Percentiles rank a stretch among this genome's conserved stretches.
Evolutionary conservation across 2,888 invertebrate genomes (phyloP).

Genomic region (Pecten maximus): DNA sequence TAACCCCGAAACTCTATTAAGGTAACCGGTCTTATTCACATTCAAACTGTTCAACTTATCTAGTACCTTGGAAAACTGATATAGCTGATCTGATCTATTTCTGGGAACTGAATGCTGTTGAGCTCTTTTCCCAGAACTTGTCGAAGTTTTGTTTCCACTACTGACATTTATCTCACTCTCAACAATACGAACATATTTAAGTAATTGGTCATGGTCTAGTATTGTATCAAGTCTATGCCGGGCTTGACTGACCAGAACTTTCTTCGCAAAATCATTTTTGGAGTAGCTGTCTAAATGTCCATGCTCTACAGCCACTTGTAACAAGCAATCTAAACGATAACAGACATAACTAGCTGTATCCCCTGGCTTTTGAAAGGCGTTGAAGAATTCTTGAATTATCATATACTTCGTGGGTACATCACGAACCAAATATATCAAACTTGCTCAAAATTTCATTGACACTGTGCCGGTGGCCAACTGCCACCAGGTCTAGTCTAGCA

Average conservation of each 20-base stretch:
- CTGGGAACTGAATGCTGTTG: not conserved
- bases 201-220: slow-evolving; percentile 41
- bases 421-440: slow-evolving; percentile 45
- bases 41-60: slow-evolving; percentile 37
- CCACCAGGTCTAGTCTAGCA: slow-evolving; percentile 44
- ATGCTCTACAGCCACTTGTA: slow-evolving; percentile 48
- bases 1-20: not conserved
- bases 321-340: slow-evolving; percentile 47
- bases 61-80: slow-evolving; percentile 8
- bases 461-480: slow-evolving; percentile 44
- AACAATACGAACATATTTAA: slow-evolving; percentile 45
- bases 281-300: slow-evolving; percentile 44
- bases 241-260: slow-evolving; percentile 54
- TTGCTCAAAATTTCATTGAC: slow-evolving; percentile 43
- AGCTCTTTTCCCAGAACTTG: too few species aligned
- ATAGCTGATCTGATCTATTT: not conserved
- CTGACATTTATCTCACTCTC: slow-evolving; percentile 43
- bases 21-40: not conserved
- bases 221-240: slow-evolving; percentile 53
- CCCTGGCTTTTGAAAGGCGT: slow-evolving; percentile 41
- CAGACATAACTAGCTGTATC: slow-evolving; percentile 51
- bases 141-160: too few species aligned
- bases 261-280: slow-evolving; percentile 52
- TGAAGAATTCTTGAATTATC: slow-evolving; percentile 51
- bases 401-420: slow-evolving; percentile 48